Evolutionary conservation across 2,113 vertebrate genomes (phyloP).

Genomic region (Lichenostomus cassidix): DNA sequence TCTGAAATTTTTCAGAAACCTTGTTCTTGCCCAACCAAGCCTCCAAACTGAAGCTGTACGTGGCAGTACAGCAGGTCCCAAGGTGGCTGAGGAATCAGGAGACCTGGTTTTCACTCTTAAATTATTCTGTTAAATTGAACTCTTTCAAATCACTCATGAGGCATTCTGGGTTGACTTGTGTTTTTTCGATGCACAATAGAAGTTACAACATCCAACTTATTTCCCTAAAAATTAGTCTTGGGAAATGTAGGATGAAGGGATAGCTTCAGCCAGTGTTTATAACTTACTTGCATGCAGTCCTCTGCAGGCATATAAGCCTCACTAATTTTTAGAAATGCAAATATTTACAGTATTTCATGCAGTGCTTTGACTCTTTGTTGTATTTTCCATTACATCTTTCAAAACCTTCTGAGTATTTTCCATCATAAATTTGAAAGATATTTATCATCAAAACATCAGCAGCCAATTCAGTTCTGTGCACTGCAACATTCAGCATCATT

Average conservation of each 20-base stretch:
- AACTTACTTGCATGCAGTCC: neutral
- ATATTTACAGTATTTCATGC: constrained; percentile 55
- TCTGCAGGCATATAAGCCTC: neutral
- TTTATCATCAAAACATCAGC: constrained; percentile 19
- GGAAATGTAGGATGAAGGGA: neutral
- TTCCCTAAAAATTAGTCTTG: neutral
- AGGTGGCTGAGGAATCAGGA: neutral
- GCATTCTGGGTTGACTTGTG: neutral
- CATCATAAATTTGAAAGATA: constrained; percentile 15
- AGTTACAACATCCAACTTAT: neutral
- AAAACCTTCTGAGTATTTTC: constrained; percentile 22
- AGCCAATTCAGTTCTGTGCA: neutral
- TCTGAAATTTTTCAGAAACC: neutral
- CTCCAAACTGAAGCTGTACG: neutral
- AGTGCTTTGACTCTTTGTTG: constrained; percentile 12
- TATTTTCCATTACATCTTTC: constrained; percentile 45
- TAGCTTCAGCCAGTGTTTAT: neutral
- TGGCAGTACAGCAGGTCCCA: neutral
- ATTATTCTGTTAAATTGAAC: neutral
- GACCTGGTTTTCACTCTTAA: neutral
- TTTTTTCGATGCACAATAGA: neutral
- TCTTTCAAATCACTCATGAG: neutral
- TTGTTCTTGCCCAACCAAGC: neutral
- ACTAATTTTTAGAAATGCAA: constrained; percentile 58
- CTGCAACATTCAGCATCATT: neutral